Evolutionary conservation across 2,113 vertebrate species (phyloP).

Genomic region (Prolemur simus): DNA sequence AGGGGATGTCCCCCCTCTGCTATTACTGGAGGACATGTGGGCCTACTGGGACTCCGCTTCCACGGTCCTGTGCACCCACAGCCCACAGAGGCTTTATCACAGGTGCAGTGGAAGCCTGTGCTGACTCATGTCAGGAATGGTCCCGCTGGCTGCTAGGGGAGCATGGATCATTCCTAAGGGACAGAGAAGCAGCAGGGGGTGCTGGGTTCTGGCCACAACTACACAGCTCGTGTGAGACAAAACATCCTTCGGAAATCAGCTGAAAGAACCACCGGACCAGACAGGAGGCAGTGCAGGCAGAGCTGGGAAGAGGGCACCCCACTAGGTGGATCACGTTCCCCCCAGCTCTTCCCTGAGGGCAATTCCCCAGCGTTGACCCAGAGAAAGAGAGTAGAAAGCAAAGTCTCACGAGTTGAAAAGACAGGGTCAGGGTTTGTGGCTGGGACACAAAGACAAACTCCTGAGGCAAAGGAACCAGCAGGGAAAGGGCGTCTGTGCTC

Average conservation of each 20-base stretch:
- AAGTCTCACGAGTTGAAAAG: too few relatives aligned
- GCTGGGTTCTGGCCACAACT: not conserved
- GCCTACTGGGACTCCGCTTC: not conserved
- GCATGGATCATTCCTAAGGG: not conserved
- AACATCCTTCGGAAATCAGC: too few relatives aligned
- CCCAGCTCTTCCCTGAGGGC: not conserved
- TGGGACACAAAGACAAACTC: not conserved
- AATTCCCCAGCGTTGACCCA: not conserved
- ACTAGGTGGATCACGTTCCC: too few relatives aligned
- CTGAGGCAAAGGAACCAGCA: not conserved
- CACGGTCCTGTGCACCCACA: not conserved
- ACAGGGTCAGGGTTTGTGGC: not conserved
- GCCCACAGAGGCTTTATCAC: not conserved
- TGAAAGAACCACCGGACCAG: too few relatives aligned
- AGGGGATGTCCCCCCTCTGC: not conserved
- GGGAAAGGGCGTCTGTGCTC: not conserved
- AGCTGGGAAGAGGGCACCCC: too few relatives aligned
- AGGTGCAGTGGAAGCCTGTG: not conserved
- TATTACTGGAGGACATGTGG: not conserved
- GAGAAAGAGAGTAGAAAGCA: too few relatives aligned
- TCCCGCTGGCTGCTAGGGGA: not conserved
- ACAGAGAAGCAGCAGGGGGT: not conserved
- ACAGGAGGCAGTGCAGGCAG: too few relatives aligned
- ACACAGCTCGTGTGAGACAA: not conserved
- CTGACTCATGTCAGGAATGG: not conserved